Evolutionary conservation across 1,140 invertebrate species (phyloP).

Genomic region (Tetraneura akinire): DNA sequence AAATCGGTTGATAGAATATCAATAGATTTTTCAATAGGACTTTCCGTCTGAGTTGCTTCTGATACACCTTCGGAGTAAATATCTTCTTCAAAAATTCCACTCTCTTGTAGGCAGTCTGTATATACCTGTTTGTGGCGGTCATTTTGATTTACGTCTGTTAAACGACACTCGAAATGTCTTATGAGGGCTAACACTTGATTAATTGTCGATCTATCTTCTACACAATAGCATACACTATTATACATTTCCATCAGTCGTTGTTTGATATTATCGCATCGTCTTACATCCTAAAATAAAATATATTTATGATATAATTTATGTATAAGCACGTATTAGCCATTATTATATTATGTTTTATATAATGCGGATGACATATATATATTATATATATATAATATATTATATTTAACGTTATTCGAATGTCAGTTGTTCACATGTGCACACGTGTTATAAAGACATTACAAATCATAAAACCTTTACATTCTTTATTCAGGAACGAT

Average conservation of each 20-base stretch:
- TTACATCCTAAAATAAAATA: conserved; percentile 21
- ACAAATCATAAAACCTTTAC: conserved; percentile 26
- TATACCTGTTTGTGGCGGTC: conserved; percentile 50
- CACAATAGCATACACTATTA: conserved; percentile 52
- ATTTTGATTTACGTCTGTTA: conserved; percentile 45
- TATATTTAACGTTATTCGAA: neutral
- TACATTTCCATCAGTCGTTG: conserved; percentile 54
- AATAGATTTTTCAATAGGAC: conserved; percentile 40
- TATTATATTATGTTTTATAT: neutral
- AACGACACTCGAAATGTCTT: conserved; percentile 55
- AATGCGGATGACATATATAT: neutral
- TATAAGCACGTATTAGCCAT: too few relatives aligned
- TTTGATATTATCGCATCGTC: conserved; percentile 41
- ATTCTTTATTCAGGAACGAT: neutral
- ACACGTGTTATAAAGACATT: neutral
- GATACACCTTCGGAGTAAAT: conserved; percentile 50
- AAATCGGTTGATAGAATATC: conserved; percentile 47
- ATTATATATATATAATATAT: neutral
- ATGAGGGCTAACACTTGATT: conserved; percentile 56
- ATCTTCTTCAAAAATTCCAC: conserved; percentile 60
- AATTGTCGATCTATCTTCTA: conserved; percentile 54
- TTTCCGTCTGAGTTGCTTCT: conserved; percentile 57
- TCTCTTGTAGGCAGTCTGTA: conserved; percentile 59
- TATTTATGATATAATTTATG: too few relatives aligned
- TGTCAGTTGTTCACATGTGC: neutral